Conservation (phyloP, 1,140 invertebrate species). For the Penaeus japonicus region DNA sequence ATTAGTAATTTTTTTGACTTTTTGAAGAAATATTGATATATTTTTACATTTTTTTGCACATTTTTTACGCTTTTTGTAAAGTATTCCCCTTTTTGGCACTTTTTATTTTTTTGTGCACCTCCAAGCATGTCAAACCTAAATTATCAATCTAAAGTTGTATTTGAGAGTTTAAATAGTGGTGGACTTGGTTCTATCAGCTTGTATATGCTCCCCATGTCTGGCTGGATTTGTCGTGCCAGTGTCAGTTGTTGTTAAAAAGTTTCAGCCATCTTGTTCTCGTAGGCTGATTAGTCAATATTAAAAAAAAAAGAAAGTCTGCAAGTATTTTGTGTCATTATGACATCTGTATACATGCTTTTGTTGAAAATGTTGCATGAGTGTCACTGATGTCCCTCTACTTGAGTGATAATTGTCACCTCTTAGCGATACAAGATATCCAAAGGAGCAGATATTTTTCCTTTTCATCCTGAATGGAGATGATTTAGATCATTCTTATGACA, state of each 20-base stretch:
- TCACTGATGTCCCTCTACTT: slow-evolving; percentile 9
- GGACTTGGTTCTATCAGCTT: slow-evolving; percentile 17
- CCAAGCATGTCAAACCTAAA: slow-evolving; percentile 26
- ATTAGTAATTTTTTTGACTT: not conserved
- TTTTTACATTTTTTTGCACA: slow-evolving; percentile 1
- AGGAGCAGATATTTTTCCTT: too few relatives aligned
- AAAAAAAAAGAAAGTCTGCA: not conserved
- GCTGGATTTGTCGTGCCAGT: slow-evolving; percentile 20
- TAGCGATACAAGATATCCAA: too few relatives aligned
- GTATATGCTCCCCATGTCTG: not conserved
- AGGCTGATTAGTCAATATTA: too few relatives aligned
- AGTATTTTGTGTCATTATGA: slow-evolving; percentile 26
- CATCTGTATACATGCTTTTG: slow-evolving; percentile 12
- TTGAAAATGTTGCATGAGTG: slow-evolving; percentile 28
- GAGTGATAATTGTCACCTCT: not conserved
- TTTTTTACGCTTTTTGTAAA: slow-evolving; percentile 41
- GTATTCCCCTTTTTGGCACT: slow-evolving; percentile 25
- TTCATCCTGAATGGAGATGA: too few relatives aligned
- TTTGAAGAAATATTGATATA: not conserved
- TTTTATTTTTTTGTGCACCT: slow-evolving; percentile 40
- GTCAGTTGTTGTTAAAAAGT: not conserved
- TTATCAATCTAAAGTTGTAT: slow-evolving; percentile 14
- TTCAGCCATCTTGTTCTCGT: too few relatives aligned
- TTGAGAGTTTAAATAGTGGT: not conserved
- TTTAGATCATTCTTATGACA: too few relatives aligned